phyloP scores from a whole-genome alignment of 1,140 invertebrate species.

The Zaprionus taronus region DNA sequence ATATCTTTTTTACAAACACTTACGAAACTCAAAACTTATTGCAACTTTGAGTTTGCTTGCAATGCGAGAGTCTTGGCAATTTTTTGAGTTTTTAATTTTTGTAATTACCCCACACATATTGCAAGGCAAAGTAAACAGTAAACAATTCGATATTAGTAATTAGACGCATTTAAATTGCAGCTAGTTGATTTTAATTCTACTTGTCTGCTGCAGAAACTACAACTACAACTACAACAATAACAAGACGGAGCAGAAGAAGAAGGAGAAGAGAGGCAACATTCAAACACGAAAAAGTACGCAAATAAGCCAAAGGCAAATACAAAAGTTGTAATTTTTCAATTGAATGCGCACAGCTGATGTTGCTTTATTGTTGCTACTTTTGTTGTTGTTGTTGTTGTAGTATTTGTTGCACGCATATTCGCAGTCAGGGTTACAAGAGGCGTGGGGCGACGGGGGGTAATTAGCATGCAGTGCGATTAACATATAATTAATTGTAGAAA shows the following conservation, averaged over 20 bases:
- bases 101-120: conserved; percentile 24
- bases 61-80: conserved; percentile 5
- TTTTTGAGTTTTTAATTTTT: conserved; percentile 13
- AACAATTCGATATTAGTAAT: conserved; percentile 43
- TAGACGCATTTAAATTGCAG: conserved; percentile 47
- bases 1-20: background rate
- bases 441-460: conserved; percentile 52
- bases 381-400: conserved; percentile 29
- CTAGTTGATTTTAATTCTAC: conserved; percentile 33
- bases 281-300: conserved; percentile 71
- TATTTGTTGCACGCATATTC: conserved; percentile 69
- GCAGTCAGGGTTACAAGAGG: conserved; percentile 68
- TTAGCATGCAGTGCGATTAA: conserved; percentile 82
- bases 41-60: conserved; percentile 10
- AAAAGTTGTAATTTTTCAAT: conserved; percentile 80
- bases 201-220: background rate
- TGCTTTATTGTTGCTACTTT: conserved; percentile 33
- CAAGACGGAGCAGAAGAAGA: background rate
- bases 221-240: conserved; percentile 22
- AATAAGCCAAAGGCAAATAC: conserved; percentile 62
- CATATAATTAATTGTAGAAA: conserved; percentile 82
- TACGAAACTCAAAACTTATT: conserved; percentile 11
- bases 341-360: conserved; percentile 71
- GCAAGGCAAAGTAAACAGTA: conserved; percentile 28
- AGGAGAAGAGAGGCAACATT: conserved; percentile 33